phyloP scores from a whole-genome alignment of 2,113 vertebrate species.

The Phalacrocorax aristotelis region DNA sequence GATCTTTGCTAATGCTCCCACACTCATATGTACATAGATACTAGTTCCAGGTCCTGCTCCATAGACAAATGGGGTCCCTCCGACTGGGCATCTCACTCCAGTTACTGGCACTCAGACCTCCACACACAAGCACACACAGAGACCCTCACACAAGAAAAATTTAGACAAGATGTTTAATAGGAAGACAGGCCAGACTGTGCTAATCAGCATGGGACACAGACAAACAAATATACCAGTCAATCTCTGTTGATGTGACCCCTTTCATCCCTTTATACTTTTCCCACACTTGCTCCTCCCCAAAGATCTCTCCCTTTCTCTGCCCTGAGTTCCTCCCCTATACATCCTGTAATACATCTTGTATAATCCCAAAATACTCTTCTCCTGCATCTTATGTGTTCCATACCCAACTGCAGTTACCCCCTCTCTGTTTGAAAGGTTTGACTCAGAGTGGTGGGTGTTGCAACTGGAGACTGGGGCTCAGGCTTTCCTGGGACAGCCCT shows the following conservation, averaged over 20 bases:
- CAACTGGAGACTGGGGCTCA: not conserved
- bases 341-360: not conserved
- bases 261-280: not conserved
- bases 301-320: not conserved
- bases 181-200: not conserved
- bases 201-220: not conserved
- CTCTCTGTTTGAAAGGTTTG: not conserved
- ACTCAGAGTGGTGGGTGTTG: too few relatives aligned
- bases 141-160: not conserved
- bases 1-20: not conserved
- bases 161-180: not conserved
- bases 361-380: not conserved
- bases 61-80: not conserved
- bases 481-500: not conserved
- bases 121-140: not conserved
- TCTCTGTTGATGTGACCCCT: not conserved
- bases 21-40: not conserved
- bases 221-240: not conserved
- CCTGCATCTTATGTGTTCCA: too few relatives aligned
- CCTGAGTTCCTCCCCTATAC: not conserved
- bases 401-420: not conserved
- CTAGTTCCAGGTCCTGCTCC: not conserved
- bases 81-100: not conserved
- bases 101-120: not conserved
- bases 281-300: not conserved